Base-by-base conservation (phyloP, 2,888 invertebrate species). In the Dasypolia templi region DNA sequence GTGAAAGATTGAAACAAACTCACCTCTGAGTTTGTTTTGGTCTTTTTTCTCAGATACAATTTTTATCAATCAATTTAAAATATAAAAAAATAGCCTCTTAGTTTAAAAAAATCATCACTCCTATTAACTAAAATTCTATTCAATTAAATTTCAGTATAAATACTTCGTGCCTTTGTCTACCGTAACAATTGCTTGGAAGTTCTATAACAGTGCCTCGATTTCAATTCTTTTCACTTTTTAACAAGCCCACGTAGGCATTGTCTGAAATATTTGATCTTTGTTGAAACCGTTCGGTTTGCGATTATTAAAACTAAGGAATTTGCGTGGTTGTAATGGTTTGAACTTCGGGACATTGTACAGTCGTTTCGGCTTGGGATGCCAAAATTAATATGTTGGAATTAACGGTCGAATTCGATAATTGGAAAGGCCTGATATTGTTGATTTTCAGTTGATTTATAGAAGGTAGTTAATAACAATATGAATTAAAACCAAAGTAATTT, bases 201-300 rank as follows among this genome's bases (percentile, higher is more conserved):
- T 44, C 29, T n/a, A 56, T 66, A 66, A 51, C 39, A 63, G 44
- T 56, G 62, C 65, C 66, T 51, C 26, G 26, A 66, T 58, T 58
- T 51, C 46, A 53, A 46, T 74, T 78, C 62, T 66, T 66, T 79
- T 74, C 22, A 53, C 2, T 66, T 72, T 63, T 59, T 66, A 77
- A 62, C 26, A 65, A 66, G 51, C 51, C 17, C n/a, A 39, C 46
- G 62, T 39, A 44, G 51, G 73, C 73, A 63, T 74, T 79, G 22
- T 74, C 51, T 39, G 51, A 53, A 66, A 58, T 74, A 46, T 62
- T 46, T 39, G 19, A 61, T 66, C 29, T 39, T 17, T 9, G 26
- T 63, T 46, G 29, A 62, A 11, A 35, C 62, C 32, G 1, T 46
- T 42, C n/a, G 1, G 49, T n/a, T 44, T 51, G 14, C 17, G 26